phyloP scores from a whole-genome alignment of 2,888 invertebrate species.

The Noctua janthina region DNA sequence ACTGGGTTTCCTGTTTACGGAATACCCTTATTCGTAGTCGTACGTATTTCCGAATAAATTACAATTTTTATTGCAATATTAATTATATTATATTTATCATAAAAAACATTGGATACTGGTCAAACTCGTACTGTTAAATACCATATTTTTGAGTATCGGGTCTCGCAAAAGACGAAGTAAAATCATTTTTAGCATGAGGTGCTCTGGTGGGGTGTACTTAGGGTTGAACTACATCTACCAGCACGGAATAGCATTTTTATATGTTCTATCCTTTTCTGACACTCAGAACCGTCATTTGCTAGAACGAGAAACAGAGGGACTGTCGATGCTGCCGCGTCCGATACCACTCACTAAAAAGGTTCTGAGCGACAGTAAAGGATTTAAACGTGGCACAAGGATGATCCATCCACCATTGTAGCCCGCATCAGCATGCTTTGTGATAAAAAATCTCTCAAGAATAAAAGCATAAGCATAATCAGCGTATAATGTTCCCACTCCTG shows the following conservation, averaged over 20 bases:
- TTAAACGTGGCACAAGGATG: too few relatives aligned
- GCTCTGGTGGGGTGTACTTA: not conserved
- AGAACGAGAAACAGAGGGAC: too few relatives aligned
- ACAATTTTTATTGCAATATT: not conserved
- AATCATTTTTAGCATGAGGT: not conserved
- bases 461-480: too few relatives aligned
- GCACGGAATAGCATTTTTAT: not conserved
- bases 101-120: not conserved
- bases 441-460: too few relatives aligned
- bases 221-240: not conserved
- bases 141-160: not conserved
- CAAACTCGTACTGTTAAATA: not conserved
- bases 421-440: too few relatives aligned
- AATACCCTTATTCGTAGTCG: conserved; percentile 23
- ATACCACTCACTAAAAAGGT: too few relatives aligned
- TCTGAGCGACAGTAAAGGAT: too few relatives aligned
- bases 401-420: too few relatives aligned
- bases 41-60: conserved; percentile 44
- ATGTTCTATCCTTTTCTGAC: too few relatives aligned
- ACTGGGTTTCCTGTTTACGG: conserved; percentile 22
- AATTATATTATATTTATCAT: not conserved
- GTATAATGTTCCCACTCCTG: too few relatives aligned
- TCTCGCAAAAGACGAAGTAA: not conserved
- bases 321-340: too few relatives aligned
- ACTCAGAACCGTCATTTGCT: too few relatives aligned